Evolutionary conservation across 2,888 invertebrate species (phyloP).

Genomic region (Diarsia brunnea): DNA sequence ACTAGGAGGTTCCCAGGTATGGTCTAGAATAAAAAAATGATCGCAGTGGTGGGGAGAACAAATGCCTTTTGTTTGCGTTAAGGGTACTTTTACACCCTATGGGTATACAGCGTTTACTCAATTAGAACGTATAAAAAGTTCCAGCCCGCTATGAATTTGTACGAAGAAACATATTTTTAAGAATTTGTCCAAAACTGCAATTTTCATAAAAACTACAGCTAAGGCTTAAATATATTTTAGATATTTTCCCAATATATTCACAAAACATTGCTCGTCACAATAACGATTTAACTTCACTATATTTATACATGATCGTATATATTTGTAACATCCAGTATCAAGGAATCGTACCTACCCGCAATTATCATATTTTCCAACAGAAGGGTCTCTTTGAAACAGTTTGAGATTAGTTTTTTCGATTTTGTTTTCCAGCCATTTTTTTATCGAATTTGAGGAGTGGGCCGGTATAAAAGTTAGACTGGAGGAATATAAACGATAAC

Average conservation of each 20-base stretch:
- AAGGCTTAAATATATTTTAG: not conserved
- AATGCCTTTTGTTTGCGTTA: too few species aligned
- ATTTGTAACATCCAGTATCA: slow-evolving; percentile 11
- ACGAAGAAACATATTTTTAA: not conserved
- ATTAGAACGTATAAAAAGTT: not conserved
- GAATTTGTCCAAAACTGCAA: not conserved
- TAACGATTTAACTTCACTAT: slow-evolving; percentile 20
- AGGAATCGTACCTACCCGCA: not conserved
- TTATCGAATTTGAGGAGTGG: not conserved
- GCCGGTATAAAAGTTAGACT: not conserved
- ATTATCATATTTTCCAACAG: slow-evolving; percentile 31
- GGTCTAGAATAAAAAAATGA: too few species aligned
- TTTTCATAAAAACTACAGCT: not conserved
- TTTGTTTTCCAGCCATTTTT: slow-evolving; percentile 23
- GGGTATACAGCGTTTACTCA: not conserved
- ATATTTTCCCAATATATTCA: not conserved
- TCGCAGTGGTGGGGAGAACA: too few species aligned
- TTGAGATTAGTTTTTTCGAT: slow-evolving; percentile 8
- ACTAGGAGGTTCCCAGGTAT: too few species aligned
- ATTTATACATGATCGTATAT: slow-evolving; percentile 36
- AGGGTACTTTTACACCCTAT: too few species aligned
- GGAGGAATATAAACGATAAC: not conserved
- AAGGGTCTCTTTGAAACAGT: slow-evolving; percentile 26
- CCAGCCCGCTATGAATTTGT: not conserved
- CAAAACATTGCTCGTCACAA: slow-evolving; percentile 1